Conservation (phyloP, 2,113 vertebrate species). For the Nymphicus hollandicus region DNA sequence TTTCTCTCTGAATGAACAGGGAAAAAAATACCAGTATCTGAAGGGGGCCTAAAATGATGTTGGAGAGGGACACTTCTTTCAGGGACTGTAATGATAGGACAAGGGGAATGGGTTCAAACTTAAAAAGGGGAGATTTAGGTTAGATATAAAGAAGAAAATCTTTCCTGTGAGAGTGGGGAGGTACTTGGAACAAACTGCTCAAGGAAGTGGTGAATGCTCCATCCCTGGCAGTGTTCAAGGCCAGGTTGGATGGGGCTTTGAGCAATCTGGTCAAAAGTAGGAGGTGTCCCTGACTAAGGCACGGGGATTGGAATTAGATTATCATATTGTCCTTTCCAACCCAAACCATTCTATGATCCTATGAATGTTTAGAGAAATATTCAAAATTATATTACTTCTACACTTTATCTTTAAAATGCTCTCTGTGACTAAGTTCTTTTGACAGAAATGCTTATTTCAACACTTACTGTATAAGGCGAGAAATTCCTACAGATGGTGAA, state of each 20-base stretch:
- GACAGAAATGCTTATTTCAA: constrained; percentile 21
- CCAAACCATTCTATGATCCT: not conserved
- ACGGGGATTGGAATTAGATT: not conserved
- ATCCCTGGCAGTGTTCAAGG: not conserved
- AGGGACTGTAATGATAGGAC: not conserved
- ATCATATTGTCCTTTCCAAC: not conserved
- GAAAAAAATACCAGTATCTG: not conserved
- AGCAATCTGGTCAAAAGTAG: not conserved
- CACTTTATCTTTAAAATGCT: not conserved
- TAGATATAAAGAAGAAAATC: not conserved
- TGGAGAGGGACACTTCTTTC: not conserved
- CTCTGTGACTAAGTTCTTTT: not conserved
- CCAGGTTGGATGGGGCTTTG: not conserved
- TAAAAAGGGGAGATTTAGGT: not conserved
- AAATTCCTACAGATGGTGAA: not conserved
- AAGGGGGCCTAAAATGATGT: not conserved
- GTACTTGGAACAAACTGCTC: not conserved
- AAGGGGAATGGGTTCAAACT: not conserved
- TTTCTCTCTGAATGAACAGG: not conserved
- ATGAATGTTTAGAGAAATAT: not conserved
- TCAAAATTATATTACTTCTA: constrained; percentile 9
- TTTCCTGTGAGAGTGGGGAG: not conserved
- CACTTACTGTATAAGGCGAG: not conserved
- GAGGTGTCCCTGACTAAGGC: not conserved
- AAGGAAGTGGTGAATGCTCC: not conserved